A percentile compares a stretch with the other conserved stretches of the same genome.
phyloP scores from a whole-genome alignment of 2,888 invertebrate genomes.

The Pyrrhia umbra region DNA sequence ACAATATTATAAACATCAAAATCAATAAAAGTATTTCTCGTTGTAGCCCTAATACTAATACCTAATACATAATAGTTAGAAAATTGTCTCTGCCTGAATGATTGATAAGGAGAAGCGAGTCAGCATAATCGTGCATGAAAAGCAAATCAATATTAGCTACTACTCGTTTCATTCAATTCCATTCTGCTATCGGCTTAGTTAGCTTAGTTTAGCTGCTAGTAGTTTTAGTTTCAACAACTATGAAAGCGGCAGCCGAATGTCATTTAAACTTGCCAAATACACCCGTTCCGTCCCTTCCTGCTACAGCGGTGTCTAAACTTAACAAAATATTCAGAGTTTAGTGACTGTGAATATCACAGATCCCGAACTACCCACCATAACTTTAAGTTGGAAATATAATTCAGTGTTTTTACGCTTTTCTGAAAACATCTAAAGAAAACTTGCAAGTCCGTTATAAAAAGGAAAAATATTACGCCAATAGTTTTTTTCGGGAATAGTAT shows the following conservation, averaged over 20 bases:
- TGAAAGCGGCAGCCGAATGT: constrained; percentile 20
- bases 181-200: constrained; percentile 20
- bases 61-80: constrained; percentile 41
- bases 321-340: constrained; percentile 29
- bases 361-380: constrained; percentile 8
- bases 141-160: constrained; percentile 53
- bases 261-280: constrained; percentile 31
- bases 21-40: constrained; percentile 27
- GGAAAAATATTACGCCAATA: constrained; percentile 2
- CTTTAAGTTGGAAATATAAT: constrained; percentile 6
- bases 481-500: constrained; percentile 3
- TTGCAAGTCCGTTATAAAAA: not conserved
- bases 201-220: too few species aligned
- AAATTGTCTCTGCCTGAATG: constrained; percentile 45
- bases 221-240: constrained; percentile 22
- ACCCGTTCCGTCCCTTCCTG: constrained; percentile 19
- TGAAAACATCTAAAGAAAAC: not conserved
- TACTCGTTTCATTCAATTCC: constrained; percentile 26
- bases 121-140: constrained; percentile 36
- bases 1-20: constrained; percentile 10
- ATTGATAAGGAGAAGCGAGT: constrained; percentile 49
- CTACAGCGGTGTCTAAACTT: constrained; percentile 24
- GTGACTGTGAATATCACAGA: constrained; percentile 18
- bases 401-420: constrained; percentile 8
- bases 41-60: constrained; percentile 14